Percentiles rank a stretch among this genome's conserved stretches.
Evolutionary conservation across 2,888 invertebrate species (phyloP).

Genomic region (Pseudococcus jackbeardsleyi): DNA sequence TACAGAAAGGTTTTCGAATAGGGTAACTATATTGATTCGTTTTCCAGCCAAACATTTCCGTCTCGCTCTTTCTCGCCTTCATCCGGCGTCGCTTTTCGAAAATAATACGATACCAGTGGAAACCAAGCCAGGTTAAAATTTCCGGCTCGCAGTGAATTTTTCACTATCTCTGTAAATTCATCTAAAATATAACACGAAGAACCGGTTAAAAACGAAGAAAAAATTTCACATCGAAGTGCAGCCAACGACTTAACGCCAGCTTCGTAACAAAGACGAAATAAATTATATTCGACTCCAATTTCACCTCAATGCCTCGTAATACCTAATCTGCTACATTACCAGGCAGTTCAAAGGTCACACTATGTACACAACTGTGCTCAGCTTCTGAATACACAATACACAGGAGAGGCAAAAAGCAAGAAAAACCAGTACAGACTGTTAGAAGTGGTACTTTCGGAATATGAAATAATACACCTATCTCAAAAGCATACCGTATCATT

Average conservation of each 20-base stretch:
- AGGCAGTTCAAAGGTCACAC: constrained; percentile 22
- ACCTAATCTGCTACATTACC: constrained; percentile 20
- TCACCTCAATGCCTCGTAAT: neutral
- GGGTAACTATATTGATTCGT: constrained; percentile 44
- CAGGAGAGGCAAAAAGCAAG: neutral
- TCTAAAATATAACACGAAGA: neutral
- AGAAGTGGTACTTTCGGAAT: neutral
- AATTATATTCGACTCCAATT: constrained; percentile 27
- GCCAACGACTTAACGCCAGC: neutral
- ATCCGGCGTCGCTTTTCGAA: neutral
- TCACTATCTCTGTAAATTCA: neutral
- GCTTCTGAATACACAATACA: neutral
- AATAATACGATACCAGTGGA: neutral
- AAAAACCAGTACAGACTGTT: neutral
- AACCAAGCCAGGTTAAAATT: neutral
- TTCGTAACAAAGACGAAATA: constrained; percentile 15
- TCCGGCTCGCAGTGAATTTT: neutral
- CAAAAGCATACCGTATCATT: neutral
- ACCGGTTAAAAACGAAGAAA: neutral
- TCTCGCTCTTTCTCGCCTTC: neutral
- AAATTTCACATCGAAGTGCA: constrained; percentile 39
- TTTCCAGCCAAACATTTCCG: constrained; percentile 29
- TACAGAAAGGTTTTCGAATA: constrained; percentile 5
- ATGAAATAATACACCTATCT: constrained; percentile 1
- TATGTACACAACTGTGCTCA: neutral